Evolutionary conservation across 92 coral and sea anemone genomes (phyloP), one percentile per base, ranked within the genome.

Genomic region (Porites cylindrica): DNA sequence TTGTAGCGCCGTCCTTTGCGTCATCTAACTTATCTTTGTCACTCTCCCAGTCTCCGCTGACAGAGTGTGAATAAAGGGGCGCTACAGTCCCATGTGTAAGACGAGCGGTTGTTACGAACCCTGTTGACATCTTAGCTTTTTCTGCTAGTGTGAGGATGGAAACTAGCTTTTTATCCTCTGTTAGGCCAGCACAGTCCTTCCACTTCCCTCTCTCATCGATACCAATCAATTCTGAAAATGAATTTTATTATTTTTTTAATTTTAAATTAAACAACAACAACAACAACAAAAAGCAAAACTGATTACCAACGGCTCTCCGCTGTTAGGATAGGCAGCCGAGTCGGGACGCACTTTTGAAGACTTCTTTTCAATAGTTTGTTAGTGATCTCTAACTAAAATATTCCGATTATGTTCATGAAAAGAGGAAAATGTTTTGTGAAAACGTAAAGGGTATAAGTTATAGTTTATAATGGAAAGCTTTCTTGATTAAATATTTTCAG

Each of bases 111-210:
- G 94, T 96, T 59, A 96, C 92, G 13, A 96, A 65, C 11, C 99
- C 99, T 16, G 99, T 96, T 8, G 98, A 95, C 96, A 96, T 92
- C 70, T 96, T 93, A 32, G 94, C 96, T 29, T 82, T 78, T 78
- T 96, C 96, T 17, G 99, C 99, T 10, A 91, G 88, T 51, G 98
- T 92, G 10, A 96, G 85, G 26, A 96, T 95, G 51, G 99, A 96
- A 18, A 82, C 51, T 10, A 96, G 91, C 56, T 96, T 95, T 43
- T 83, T 79, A 1, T 91, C 85, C 12, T 89, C 92, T 20, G 91
- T 77, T 80, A 94, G 88, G 60, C 90, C 84, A 64, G 61, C 61
- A 78, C 99, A 96, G 76, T 88, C 80, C 0, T 80, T 91, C 79
- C 84, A 82, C 7, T 60, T 86, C 24, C 88, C 99, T 2, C 88